Percentiles rank a stretch among this genome's conserved stretches.
Conservation (phyloP, 1,140 invertebrate species). For the Pissodes strobi region DNA sequence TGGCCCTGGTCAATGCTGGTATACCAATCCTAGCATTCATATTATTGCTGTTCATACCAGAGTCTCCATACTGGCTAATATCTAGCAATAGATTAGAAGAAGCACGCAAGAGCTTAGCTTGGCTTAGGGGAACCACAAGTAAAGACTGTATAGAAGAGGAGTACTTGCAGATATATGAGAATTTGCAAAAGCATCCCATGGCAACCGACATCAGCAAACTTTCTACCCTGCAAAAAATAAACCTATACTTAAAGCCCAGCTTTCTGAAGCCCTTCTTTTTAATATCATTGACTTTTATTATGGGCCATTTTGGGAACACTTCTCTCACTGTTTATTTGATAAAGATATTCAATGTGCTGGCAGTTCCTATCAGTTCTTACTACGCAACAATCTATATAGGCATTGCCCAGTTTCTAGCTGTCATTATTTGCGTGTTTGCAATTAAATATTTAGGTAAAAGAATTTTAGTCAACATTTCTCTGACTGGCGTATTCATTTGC, state of each 20-base stretch:
- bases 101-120: slow-evolving; percentile 62
- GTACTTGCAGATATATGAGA: slow-evolving; percentile 57
- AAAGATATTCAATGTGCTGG: slow-evolving; percentile 68
- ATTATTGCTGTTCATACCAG: slow-evolving; percentile 72
- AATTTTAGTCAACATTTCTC: slow-evolving; percentile 67
- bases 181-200: slow-evolving; percentile 40
- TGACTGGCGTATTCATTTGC: slow-evolving; percentile 64
- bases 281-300: slow-evolving; percentile 67
- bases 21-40: slow-evolving; percentile 68
- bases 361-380: slow-evolving; percentile 74
- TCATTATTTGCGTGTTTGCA: slow-evolving; percentile 64
- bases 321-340: slow-evolving; percentile 74
- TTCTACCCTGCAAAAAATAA: no score
- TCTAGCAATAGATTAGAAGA: slow-evolving; percentile 64
- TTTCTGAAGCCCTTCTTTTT: slow-evolving; percentile 69
- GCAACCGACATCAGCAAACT: no score
- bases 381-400: slow-evolving; percentile 72
- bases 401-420: slow-evolving; percentile 67
- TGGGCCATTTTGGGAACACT: slow-evolving; percentile 68
- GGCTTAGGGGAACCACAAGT: slow-evolving; percentile 68
- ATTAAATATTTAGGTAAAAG: slow-evolving; percentile 75
- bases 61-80: slow-evolving; percentile 76
- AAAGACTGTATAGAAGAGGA: slow-evolving; percentile 61
- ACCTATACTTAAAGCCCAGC: no score
- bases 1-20: slow-evolving; percentile 67